A percentile compares a stretch with the other conserved stretches of the same genome.
Conservation (phyloP, 2,113 vertebrate species). For the Macrotis lagotis region DNA sequence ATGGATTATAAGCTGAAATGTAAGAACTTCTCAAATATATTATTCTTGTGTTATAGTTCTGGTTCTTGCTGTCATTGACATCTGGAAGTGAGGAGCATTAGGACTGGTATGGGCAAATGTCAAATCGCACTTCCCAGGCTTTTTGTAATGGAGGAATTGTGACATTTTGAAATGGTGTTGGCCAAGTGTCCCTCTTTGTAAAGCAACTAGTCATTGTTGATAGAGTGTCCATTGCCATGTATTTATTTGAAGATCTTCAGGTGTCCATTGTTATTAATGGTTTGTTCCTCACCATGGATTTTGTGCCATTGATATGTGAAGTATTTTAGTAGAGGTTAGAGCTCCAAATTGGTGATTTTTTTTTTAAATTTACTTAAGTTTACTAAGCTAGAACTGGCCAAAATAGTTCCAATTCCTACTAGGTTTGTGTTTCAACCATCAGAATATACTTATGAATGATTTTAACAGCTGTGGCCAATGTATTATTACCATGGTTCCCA, state of each 20-base stretch:
- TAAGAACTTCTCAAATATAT: conserved; percentile 17
- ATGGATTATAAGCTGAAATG: background rate
- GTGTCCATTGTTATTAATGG: background rate
- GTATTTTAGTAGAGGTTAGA: conserved; percentile 36
- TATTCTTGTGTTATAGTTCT: background rate
- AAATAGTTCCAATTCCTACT: background rate
- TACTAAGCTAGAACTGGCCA: background rate
- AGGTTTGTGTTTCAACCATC: background rate
- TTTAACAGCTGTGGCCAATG: background rate
- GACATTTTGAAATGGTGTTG: conserved; percentile 12
- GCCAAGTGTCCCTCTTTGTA: background rate
- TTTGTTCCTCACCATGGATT: background rate
- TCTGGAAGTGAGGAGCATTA: background rate
- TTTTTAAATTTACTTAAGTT: conserved; percentile 45
- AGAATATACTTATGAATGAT: conserved; percentile 10
- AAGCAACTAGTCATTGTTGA: background rate
- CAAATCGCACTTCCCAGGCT: conserved; percentile 27
- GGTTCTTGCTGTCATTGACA: background rate
- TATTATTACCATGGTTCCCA: background rate
- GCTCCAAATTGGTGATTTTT: conserved; percentile 32
- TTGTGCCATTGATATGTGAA: background rate
- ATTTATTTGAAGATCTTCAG: background rate
- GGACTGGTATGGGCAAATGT: background rate
- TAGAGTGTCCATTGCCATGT: background rate
- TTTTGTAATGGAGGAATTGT: background rate